These are phyloP conservation scores for Caenorhabditis zanzibari DNA, from an alignment of 2,888 invertebrate genomes.

Conservation along the genomic window DNA sequence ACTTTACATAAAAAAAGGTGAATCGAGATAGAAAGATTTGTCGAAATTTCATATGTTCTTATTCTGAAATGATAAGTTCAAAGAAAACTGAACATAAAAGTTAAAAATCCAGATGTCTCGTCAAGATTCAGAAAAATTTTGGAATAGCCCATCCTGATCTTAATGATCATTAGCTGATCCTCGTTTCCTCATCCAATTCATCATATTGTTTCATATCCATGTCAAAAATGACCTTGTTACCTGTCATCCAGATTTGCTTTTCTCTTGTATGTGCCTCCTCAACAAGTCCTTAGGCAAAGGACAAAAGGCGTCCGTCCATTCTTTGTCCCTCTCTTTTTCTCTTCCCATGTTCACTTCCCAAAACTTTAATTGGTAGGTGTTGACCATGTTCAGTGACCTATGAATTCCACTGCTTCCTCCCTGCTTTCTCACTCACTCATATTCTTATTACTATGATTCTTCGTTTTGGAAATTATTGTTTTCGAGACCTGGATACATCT, in stretches of 20 bases:
- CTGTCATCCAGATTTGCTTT: constrained; percentile 32
- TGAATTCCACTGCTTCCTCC: constrained; percentile 37
- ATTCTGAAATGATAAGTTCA: no score
- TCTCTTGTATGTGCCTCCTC: not conserved
- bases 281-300: not conserved
- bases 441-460: constrained; percentile 26
- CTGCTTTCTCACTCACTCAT: constrained; percentile 23
- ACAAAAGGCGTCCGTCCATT: constrained; percentile 16
- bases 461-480: constrained; percentile 36
- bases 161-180: constrained; percentile 1
- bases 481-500: constrained; percentile 36
- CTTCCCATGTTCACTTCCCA: constrained; percentile 27
- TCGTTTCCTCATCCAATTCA: constrained; percentile 9
- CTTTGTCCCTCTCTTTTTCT: constrained; percentile 16
- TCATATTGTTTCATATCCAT: constrained; percentile 19
- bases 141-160: not conserved
- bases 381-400: constrained; percentile 50
- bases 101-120: no score
- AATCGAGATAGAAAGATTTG: no score
- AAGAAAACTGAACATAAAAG: no score
- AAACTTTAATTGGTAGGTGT: constrained; percentile 57
- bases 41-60: no score
- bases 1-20: no score
- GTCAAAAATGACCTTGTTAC: constrained; percentile 37
- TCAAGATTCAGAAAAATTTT: no score